Percentiles rank a stretch among this genome's conserved stretches.
Conservation (phyloP, 1,140 invertebrate genomes). For the Drosophila bocqueti region DNA sequence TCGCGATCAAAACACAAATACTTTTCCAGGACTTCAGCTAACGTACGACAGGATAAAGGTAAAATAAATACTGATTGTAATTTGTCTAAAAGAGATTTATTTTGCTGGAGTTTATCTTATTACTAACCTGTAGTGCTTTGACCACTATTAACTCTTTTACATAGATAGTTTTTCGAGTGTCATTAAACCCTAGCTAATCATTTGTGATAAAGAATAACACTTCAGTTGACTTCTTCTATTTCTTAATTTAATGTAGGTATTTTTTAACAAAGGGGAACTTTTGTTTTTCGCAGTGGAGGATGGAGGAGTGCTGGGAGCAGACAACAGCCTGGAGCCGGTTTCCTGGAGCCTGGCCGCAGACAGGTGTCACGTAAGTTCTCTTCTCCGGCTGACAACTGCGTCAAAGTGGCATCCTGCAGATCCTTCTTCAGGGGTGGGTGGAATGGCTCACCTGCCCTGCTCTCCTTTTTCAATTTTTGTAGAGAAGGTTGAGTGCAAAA, state of each 20-base stretch:
- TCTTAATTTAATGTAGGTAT: not conserved
- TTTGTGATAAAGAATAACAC: not conserved
- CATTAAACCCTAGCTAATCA: not conserved
- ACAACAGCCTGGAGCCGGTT: too few relatives aligned
- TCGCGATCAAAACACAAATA: not conserved
- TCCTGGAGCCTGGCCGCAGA: slow-evolving; percentile 35
- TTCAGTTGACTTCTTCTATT: too few relatives aligned
- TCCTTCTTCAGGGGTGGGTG: not conserved
- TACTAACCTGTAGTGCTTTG: not conserved
- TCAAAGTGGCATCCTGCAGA: slow-evolving; percentile 42
- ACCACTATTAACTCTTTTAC: too few relatives aligned
- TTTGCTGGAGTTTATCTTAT: too few relatives aligned
- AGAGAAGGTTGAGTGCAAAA: slow-evolving; percentile 20
- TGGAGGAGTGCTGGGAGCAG: not conserved
- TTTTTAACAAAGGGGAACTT: too few relatives aligned
- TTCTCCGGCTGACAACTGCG: slow-evolving; percentile 45
- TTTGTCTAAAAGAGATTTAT: not conserved
- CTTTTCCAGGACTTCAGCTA: not conserved
- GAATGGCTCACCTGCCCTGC: not conserved
- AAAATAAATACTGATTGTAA: not conserved
- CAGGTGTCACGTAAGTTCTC: slow-evolving; percentile 76
- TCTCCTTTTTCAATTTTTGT: not conserved
- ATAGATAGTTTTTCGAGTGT: too few relatives aligned
- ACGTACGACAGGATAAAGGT: not conserved
- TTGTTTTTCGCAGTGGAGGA: not conserved